phyloP scores from a whole-genome alignment of 2,113 vertebrate species.

The Nibea albiflora region DNA sequence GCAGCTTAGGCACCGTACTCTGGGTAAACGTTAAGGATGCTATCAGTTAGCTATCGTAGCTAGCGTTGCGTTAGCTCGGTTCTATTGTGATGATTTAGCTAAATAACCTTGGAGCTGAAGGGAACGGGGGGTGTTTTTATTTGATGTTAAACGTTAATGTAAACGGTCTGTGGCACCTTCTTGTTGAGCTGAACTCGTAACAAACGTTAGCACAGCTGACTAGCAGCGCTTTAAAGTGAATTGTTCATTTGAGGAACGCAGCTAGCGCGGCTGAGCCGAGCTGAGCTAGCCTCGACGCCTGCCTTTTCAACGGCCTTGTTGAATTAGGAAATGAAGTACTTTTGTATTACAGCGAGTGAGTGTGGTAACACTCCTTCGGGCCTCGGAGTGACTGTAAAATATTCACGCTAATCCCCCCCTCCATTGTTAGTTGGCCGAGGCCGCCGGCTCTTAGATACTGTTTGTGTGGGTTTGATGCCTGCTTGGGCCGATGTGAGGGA shows the following conservation, averaged over 20 bases:
- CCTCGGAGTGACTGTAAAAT: slow-evolving; percentile 21
- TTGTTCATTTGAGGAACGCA: slow-evolving; percentile 44
- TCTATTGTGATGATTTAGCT: slow-evolving; percentile 78
- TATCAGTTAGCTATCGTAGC: slow-evolving; percentile 64
- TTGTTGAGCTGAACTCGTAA: not conserved
- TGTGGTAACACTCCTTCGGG: slow-evolving; percentile 17
- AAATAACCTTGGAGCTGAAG: slow-evolving; percentile 75
- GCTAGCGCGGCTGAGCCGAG: slow-evolving; percentile 45
- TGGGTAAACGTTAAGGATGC: slow-evolving; percentile 58
- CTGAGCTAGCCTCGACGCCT: not conserved
- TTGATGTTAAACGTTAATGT: not conserved
- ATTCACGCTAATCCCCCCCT: not conserved
- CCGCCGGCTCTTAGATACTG: slow-evolving; percentile 3
- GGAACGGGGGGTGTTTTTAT: not conserved
- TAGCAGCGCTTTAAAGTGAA: slow-evolving; percentile 52
- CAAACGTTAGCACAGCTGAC: slow-evolving; percentile 27
- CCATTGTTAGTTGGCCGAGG: slow-evolving; percentile 18
- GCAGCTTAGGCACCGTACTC: slow-evolving; percentile 33
- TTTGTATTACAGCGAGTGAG: slow-evolving; percentile 1
- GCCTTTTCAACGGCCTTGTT: slow-evolving; percentile 69
- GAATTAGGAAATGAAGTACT: slow-evolving; percentile 68
- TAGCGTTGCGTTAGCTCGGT: slow-evolving; percentile 60
- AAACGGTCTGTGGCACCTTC: not conserved
- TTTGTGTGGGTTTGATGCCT: not conserved
- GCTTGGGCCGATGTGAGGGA: slow-evolving; percentile 38